Evolutionary conservation across 2,113 vertebrate species (phyloP), one percentile per base, ranked within the genome.

Genomic region (Spea bombifrons): DNA sequence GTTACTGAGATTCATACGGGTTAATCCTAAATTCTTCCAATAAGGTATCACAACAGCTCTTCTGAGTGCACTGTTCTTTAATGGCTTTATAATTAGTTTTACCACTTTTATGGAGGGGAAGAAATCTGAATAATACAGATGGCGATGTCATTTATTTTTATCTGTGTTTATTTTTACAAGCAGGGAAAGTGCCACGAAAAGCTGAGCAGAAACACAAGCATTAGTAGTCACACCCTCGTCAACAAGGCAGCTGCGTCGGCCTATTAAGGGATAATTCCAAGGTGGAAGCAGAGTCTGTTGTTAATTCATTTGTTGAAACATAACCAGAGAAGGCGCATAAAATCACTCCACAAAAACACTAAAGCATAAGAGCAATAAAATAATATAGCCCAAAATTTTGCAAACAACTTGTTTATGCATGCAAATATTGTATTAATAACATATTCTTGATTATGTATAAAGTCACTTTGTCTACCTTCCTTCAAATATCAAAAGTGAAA

Each of bases 31-130:
- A 8, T 61, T 15, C 65, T 63, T 53, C 55, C 71, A 61, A 49
- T 80, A 16, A 80, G 71, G 63, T 74, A 61, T 68, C 16, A 80
- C 71, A 80, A 73, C 70, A 73, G 50, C 65, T 68, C 78, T 74
- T 80, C 65, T 48, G 77, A 79, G 78, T 50, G 46, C 30, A 67
- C 64, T 80, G 78, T 68, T 80, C 64, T 80, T 68, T 74, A 80
- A 80, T 80, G 78, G 47, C 61, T 80, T 80, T 80, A 74, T 80
- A 80, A 80, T 80, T 80, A 80, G 78, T 80, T 80, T 59, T 80
- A 74, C 50, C 63, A 80, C 68, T 68, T 77, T 80, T 80, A 80
- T 74, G 71, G 65, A 66, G 64, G 75, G 45, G n/a, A 65, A 66
- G 61, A 53, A 48, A n/a, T 43, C 48, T 67, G 70, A 68, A 80